phyloP scores from a whole-genome alignment of 2,113 vertebrate species.

The Pygoscelis antarcticus region DNA sequence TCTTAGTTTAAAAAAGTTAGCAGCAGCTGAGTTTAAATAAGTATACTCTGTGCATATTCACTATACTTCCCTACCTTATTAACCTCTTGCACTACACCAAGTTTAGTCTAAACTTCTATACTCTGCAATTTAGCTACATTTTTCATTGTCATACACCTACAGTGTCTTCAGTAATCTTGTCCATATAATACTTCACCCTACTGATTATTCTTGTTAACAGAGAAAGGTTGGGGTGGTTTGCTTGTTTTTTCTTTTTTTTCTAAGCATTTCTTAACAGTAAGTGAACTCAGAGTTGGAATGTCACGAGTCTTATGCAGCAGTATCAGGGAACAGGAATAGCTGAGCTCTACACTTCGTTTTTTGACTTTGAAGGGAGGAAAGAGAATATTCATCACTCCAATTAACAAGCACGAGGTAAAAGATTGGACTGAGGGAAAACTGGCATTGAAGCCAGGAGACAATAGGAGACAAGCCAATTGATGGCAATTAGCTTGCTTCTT shows the following conservation, averaged over 20 bases:
- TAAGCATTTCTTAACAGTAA: not conserved
- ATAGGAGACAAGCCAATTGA: not conserved
- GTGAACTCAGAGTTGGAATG: not conserved
- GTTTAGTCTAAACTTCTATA: not conserved
- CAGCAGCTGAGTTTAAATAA: not conserved
- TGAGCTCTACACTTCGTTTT: not conserved
- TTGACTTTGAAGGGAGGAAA: not conserved
- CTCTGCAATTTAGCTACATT: not conserved
- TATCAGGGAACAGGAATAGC: not conserved
- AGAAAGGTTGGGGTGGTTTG: not conserved
- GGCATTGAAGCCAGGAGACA: not conserved
- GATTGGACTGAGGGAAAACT: not conserved
- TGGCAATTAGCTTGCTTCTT: not conserved
- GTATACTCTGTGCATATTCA: not conserved
- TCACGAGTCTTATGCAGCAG: not conserved
- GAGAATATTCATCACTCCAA: not conserved
- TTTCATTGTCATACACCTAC: not conserved
- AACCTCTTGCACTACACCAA: not conserved
- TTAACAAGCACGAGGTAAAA: not conserved
- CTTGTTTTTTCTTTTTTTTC: not conserved
- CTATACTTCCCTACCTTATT: not conserved
- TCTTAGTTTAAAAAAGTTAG: not conserved
- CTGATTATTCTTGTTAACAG: not conserved
- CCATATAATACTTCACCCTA: not conserved
- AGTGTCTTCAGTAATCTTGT: not conserved